Base-by-base conservation (phyloP, 1,140 invertebrate genomes). In the Octopus sinensis region DNA sequence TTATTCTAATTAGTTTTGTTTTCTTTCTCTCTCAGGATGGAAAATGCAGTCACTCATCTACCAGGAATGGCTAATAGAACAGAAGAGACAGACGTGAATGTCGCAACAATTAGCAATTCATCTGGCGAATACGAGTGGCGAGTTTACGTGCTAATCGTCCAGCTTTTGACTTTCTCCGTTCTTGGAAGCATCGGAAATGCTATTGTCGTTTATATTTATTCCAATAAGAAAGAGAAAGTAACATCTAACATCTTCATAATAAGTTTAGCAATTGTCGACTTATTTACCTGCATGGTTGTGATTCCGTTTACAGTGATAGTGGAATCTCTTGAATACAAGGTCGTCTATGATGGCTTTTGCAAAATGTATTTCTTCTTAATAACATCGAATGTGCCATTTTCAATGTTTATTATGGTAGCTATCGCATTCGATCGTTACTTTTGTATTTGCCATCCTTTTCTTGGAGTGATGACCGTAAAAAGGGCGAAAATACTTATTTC, bases 361-460 rank as follows among this genome's bases (percentile, higher is more conserved):
- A 90, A 90, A 79, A 73, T 87, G 13, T 90, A 89, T 78, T 83
- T 87, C 9, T 90, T 91, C 81, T 81, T 90, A 6, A 89, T 88
- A 54, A 90, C 88, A 4, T 88, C 86, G 17, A 90, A 87, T 54
- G 86, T 91, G 1, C 89, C 89, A 0, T 89, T 89, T 83, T 88
- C 88, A 17, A 86, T 88, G 10, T 87, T 91, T 78, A 88, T 91
- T 56, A 91, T 91, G 89, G 87, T 89, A 10, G 88, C 88, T 51
- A 90, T 91, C n/a, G 90, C 89, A 6, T 87, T 90, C 78, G 90
- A 91, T 84, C 84, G 90, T 79, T 91, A 90, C 82, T 87, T 91
- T 76, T 90, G 90, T 80, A 91, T 91, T 53, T 91, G 90, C 80
- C 86, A 88, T 78, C 89, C 89, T 52, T 90, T 88, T 83, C 84